Conservation (phyloP, 2,797 vertebrate genomes). For the Acrocephalus scirpaceus region DNA sequence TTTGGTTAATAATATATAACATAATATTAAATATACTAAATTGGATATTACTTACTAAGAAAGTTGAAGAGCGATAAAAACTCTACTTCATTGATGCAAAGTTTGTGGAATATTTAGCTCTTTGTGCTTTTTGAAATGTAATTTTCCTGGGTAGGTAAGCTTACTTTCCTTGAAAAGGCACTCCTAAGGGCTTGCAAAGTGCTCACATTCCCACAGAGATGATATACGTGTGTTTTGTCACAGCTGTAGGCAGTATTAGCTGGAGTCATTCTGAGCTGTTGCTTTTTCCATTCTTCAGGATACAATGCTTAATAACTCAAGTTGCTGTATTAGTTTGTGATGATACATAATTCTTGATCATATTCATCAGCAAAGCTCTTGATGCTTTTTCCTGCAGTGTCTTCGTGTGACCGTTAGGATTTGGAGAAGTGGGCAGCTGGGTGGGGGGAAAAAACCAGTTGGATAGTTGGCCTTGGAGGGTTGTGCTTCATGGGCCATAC, state of each 20-base stretch:
- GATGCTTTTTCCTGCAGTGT: not conserved
- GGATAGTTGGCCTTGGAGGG: not conserved
- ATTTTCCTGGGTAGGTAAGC: not conserved
- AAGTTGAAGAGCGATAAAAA: not conserved
- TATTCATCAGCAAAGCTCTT: not conserved
- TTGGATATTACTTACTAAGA: not conserved
- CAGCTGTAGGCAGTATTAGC: not conserved
- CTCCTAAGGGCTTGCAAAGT: not conserved
- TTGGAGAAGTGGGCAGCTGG: not conserved
- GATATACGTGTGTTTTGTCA: not conserved
- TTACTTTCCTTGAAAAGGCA: not conserved
- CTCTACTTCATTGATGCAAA: not conserved
- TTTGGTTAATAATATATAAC: not conserved
- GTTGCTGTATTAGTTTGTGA: not conserved
- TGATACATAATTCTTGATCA: not conserved
- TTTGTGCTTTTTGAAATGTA: not conserved
- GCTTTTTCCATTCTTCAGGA: not conserved
- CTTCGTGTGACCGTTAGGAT: fast-evolving
- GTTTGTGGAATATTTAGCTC: not conserved
- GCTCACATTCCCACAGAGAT: not conserved
- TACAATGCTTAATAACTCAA: not conserved
- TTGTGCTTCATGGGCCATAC: not conserved
- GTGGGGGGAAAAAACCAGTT: not conserved
- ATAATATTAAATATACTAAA: not conserved
- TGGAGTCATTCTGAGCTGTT: not conserved